These are phyloP conservation scores for human (Homo sapiens) DNA, from an alignment of 2,113 vertebrate species.

Conservation along the genomic window DNA sequence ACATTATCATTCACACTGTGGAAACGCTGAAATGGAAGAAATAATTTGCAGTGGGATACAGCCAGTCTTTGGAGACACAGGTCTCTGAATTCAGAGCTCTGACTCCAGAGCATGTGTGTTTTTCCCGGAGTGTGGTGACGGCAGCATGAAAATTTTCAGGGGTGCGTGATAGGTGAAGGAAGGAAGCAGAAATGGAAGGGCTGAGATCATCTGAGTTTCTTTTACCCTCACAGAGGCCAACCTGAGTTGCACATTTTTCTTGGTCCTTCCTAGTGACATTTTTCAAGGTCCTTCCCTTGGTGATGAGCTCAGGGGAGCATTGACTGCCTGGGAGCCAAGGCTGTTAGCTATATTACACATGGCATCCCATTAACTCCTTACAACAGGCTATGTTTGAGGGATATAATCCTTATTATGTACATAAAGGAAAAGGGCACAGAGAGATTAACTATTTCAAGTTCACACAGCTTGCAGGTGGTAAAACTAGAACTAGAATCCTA, in stretches of 20 bases:
- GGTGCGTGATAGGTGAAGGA: not conserved
- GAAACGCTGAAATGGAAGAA: not conserved
- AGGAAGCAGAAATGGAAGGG: not conserved
- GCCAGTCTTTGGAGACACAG: not conserved
- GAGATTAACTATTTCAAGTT: not conserved
- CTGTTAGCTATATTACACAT: accelerated
- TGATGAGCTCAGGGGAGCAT: not conserved
- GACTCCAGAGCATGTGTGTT: accelerated
- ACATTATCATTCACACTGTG: not conserved
- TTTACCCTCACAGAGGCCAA: not conserved
- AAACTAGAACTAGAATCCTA: not conserved
- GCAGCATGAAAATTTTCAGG: not conserved
- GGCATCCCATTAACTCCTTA: not conserved
- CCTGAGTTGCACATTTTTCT: not conserved
- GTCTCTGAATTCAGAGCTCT: not conserved
- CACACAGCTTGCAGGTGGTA: not conserved
- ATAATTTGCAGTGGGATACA: not conserved
- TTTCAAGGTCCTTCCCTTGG: too few species aligned
- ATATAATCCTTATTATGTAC: not conserved
- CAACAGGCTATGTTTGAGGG: not conserved
- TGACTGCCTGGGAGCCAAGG: not conserved
- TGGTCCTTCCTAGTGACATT: not conserved
- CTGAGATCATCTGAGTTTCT: not conserved
- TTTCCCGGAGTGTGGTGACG: not conserved
- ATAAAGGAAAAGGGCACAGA: not conserved